Base-by-base conservation (phyloP, 1,140 invertebrate species). In the Drosophila neocordata region DNA sequence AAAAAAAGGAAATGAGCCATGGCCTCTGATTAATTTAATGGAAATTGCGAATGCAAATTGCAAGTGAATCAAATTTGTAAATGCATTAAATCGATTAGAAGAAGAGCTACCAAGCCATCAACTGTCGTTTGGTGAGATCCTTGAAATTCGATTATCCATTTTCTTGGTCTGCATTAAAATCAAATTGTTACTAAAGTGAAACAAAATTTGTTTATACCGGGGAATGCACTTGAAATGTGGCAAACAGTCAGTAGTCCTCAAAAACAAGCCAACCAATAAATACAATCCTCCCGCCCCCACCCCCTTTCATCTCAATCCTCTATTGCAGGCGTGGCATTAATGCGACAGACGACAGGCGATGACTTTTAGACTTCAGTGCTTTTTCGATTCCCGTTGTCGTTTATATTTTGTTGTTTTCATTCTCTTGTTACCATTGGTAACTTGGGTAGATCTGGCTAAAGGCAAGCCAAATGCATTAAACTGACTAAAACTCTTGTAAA, bases 1-100 rank as follows among this genome's bases (percentile, higher is more conserved):
- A 56, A 35, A 56, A 35, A 56, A 18, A 12, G 53, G 53, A 56
- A 56, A 56, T 56, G 27, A 56, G 53, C 53, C 53, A 34, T 56
- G 53, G 53, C 53, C 41, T 48, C 13, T 48, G 53, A 56, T 56
- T 56, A 31, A 56, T 35, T 56, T 56, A 56, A 56, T 56, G 53
- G 41, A 48, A 48, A 48, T 48, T 48, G 41, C 53, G 15, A 56
- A 35, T 35, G 53, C 13, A 56, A 56, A 34, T 56, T 48, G 41
- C 53, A 18, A 56, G 53, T 34, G 9, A 56, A 56, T 56, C 53
- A 56, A 56, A 18, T 56, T 27, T 56, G 53, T 56, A 56, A 56
- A 56, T 56, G 53, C 53, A 56, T 56, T 56, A 56, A 56, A 34
- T 34, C 53, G 13, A 56, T 55, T 55, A 55, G 52, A 34, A 55